Conservation (phyloP, 2,797 vertebrate genomes). For the Rhynchotus rufescens region DNA sequence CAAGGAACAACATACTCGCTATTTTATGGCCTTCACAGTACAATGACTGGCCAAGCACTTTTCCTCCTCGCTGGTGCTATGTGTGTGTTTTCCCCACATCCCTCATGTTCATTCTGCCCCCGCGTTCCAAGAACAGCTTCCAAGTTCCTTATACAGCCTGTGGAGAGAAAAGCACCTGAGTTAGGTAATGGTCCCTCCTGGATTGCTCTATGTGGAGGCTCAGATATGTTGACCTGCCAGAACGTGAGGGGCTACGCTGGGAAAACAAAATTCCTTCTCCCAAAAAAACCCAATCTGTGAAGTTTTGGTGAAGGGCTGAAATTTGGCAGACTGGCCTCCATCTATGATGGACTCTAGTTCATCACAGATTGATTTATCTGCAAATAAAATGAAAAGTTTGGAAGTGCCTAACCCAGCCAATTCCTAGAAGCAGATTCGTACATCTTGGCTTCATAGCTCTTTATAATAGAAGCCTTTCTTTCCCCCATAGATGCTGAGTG, state of each 20-base stretch:
- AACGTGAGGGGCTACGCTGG: background rate
- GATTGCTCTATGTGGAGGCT: background rate
- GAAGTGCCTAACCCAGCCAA: background rate
- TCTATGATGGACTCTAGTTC: background rate
- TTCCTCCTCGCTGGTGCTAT: slow-evolving; percentile 78
- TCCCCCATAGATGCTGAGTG: background rate
- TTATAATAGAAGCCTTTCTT: background rate
- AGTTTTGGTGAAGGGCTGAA: background rate
- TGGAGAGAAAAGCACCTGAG: background rate
- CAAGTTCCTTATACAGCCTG: background rate
- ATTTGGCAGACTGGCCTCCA: background rate
- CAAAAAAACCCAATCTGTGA: background rate
- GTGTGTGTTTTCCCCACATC: background rate
- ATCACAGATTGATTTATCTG: background rate
- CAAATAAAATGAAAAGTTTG: background rate
- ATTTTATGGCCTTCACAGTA: background rate
- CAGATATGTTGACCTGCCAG: background rate
- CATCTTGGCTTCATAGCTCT: background rate
- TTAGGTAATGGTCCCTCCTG: background rate
- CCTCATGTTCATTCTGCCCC: background rate
- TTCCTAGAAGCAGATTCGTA: background rate
- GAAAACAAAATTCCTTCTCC: background rate
- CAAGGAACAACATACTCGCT: background rate
- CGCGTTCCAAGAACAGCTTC: background rate
- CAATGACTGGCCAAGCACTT: slow-evolving; percentile 66